A percentile compares a stretch with the other conserved stretches of the same genome.
These are phyloP conservation scores for Psammodynastes pulverulentus DNA, from an alignment of 2,113 vertebrate genomes.

Conservation along the genomic window DNA sequence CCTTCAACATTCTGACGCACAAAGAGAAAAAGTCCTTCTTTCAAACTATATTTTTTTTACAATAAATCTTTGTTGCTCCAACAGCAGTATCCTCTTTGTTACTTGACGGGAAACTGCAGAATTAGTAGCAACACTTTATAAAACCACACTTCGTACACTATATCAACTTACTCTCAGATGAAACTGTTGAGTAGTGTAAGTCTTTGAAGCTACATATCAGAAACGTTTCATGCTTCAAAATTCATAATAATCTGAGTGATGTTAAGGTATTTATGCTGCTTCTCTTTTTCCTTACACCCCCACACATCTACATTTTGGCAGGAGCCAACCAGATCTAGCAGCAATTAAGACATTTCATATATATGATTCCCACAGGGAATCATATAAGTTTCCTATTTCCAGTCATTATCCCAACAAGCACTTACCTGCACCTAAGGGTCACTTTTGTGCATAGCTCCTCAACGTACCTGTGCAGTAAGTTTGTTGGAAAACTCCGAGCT, in stretches of 20 bases:
- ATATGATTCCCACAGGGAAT: background rate
- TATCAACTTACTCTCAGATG: conserved; percentile 26
- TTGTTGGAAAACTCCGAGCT: conserved; percentile 19
- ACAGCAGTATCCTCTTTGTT: conserved; percentile 8
- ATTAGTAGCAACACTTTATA: background rate
- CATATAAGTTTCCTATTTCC: conserved; percentile 2
- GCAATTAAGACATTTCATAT: background rate
- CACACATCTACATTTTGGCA: background rate
- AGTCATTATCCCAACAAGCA: conserved; percentile 47
- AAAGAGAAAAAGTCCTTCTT: conserved; percentile 42
- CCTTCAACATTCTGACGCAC: conserved; percentile 38
- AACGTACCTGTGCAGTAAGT: conserved; percentile 32
- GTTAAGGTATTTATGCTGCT: conserved; percentile 6
- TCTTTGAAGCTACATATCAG: background rate
- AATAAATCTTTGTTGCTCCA: conserved; percentile 44
- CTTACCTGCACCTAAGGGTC: conserved; percentile 59
- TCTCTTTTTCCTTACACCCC: background rate
- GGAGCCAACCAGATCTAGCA: background rate
- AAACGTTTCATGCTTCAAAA: background rate
- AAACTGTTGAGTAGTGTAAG: conserved; percentile 11
- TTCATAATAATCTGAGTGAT: fast-evolving
- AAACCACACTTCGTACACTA: background rate
- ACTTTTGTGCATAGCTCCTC: conserved; percentile 32
- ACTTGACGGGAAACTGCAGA: background rate
- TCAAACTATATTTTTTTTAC: conserved; percentile 4